Conservation (phyloP, 2,888 invertebrate genomes). For the Idaea straminata region DNA sequence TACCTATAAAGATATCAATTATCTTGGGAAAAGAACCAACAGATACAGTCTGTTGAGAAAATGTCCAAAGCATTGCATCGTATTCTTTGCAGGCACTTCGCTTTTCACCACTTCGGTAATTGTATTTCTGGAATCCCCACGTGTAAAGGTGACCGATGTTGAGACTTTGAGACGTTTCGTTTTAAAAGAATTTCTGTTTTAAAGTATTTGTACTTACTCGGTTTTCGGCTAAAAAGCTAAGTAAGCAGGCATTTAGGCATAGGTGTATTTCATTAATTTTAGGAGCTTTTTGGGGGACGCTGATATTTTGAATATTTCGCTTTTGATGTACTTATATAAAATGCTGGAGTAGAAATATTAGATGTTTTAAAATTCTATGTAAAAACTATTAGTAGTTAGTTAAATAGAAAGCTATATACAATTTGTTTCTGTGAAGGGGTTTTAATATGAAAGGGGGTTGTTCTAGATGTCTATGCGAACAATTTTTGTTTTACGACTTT, state of each 20-base stretch:
- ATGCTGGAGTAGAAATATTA: too few species aligned
- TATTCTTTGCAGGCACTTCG: slow-evolving; percentile 1
- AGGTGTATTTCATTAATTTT: not conserved
- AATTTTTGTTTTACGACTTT: too few species aligned
- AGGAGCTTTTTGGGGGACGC: not conserved
- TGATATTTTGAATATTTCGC: too few species aligned
- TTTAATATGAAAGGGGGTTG: too few species aligned
- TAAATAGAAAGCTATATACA: too few species aligned
- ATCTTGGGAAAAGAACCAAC: not conserved
- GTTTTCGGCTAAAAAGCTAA: not conserved
- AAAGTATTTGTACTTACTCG: not conserved
- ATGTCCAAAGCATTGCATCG: not conserved
- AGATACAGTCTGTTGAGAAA: not conserved
- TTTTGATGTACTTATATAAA: too few species aligned
- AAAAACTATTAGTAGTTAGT: too few species aligned
- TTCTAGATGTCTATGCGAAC: too few species aligned
- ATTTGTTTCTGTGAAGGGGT: too few species aligned
- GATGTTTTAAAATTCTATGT: too few species aligned
- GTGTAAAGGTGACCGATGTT: not conserved
- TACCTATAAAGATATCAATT: not conserved
- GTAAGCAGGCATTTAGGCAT: not conserved
- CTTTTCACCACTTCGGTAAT: not conserved
- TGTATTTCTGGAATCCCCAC: not conserved
- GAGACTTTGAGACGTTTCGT: not conserved
- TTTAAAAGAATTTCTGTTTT: not conserved